Evolutionary conservation across 2,797 vertebrate species (phyloP), one percentile per base, ranked within the genome.

Genomic region (Esox lucius): DNA sequence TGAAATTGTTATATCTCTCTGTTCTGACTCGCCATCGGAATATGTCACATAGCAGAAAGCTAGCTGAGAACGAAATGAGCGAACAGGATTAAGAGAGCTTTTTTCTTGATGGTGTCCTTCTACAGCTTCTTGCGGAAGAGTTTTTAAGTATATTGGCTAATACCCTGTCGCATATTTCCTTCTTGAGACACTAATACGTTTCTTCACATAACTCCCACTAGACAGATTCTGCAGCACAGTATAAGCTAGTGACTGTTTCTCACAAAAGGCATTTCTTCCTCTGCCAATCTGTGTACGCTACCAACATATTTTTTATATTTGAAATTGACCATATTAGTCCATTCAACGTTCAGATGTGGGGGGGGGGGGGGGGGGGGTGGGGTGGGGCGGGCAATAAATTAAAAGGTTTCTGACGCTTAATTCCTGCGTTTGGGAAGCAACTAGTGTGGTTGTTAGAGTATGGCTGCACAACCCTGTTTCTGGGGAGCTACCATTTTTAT

Each of bases 61-160:
- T 84, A 78, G 79, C 85, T 82, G 83, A 79, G 79, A 83, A 78
- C 78, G 78, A 84, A 88, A 89, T 75, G 80, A 77, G 75, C 64
- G n/a, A 86, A 79, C 77, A 85, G 71, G 70, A 48, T 78, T 72
- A 88, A 83, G 76, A 84, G 88, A 88, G 85, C 72, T 74, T 87
- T 87, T 46, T 73, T 76, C 75, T 76, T 77, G 84, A 89, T 81
- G 83, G 82, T 83, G 80, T 80, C 71, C 80, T 82, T 83, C 31
- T 74, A 79, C 82, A 86, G 87, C 87, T 79, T 83, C 82, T 85
- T 80, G 86, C 81, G 76, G 71, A 22, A 86, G 89, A 84, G 84
- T 91, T 91, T 88, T 81, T 71, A 89, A 80, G 85, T 89, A 90
- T 88, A 81, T 85, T 77, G 22, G 87, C 82, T 91, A 91, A 90